phyloP scores from a whole-genome alignment of 2,888 invertebrate genomes.

The Sarcophaga variegata region DNA sequence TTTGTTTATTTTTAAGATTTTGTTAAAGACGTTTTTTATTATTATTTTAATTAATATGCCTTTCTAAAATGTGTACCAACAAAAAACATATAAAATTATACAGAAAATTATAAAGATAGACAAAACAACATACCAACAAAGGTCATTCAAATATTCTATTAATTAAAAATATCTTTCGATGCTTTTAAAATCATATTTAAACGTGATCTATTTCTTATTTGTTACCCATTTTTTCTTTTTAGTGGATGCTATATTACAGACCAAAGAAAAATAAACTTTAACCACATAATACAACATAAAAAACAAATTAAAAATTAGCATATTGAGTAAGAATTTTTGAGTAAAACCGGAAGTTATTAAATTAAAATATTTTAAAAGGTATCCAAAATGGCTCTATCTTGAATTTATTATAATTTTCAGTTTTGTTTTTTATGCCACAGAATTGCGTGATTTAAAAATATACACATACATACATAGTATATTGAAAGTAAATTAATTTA shows the following conservation, averaged over 20 bases:
- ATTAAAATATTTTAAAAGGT: constrained; percentile 50
- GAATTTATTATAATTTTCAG: constrained; percentile 43
- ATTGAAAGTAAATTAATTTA: constrained; percentile 44
- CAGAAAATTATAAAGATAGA: constrained; percentile 46
- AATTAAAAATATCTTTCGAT: neutral
- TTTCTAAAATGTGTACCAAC: constrained; percentile 55
- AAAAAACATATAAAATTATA: constrained; percentile 46
- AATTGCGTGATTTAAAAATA: neutral
- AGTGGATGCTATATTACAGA: no score
- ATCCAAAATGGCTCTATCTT: constrained; percentile 36
- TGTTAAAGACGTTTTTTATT: constrained; percentile 16
- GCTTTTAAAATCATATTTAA: neutral
- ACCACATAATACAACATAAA: neutral
- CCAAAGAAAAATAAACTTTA: neutral
- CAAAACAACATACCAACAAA: neutral
- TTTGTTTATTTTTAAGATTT: constrained; percentile 4
- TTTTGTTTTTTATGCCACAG: no score
- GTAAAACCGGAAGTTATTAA: constrained; percentile 61
- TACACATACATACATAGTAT: neutral
- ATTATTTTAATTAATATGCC: constrained; percentile 42
- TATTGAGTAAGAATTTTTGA: neutral
- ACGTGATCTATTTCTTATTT: neutral
- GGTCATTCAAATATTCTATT: neutral
- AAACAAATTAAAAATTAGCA: neutral
- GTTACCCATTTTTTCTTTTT: neutral